Conservation (phyloP, 1,140 invertebrate species). For the Drosophila erecta region DNA sequence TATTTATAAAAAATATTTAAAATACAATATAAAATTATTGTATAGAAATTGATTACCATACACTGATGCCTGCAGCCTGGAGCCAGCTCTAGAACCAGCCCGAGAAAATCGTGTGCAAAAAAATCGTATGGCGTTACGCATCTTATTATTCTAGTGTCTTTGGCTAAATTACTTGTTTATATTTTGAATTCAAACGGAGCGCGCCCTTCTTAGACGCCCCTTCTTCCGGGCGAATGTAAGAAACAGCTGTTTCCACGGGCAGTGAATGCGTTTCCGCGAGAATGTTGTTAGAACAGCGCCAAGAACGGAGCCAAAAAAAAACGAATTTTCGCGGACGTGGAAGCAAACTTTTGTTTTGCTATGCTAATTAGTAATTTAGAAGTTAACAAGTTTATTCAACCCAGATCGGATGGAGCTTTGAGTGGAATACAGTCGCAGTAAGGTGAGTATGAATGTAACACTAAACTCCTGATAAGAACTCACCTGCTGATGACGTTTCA, state of each 20-base stretch:
- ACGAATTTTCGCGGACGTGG: conserved; percentile 25
- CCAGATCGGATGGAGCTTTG: not conserved
- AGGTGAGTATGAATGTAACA: conserved; percentile 6
- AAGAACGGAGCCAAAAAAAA: not conserved
- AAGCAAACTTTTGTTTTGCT: conserved; percentile 23
- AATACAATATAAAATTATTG: no score
- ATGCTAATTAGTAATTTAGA: conserved; percentile 19
- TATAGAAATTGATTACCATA: no score
- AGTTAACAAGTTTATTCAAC: conserved; percentile 15
- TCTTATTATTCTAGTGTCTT: no score
- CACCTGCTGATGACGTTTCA: conserved; percentile 32
- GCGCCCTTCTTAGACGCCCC: not conserved
- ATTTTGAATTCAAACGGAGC: no score
- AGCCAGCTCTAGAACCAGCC: no score
- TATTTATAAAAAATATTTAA: no score
- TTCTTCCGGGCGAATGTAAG: not conserved
- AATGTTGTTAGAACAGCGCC: conserved; percentile 18
- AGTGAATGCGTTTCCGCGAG: not conserved
- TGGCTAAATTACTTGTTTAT: no score
- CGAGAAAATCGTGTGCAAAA: no score
- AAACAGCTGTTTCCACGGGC: conserved; percentile 17
- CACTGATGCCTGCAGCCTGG: no score
- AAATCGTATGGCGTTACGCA: no score
- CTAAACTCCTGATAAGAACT: conserved; percentile 23
- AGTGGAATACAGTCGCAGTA: not conserved